Conservation (phyloP, 1,140 invertebrate genomes). For the Ceratina australensis region DNA sequence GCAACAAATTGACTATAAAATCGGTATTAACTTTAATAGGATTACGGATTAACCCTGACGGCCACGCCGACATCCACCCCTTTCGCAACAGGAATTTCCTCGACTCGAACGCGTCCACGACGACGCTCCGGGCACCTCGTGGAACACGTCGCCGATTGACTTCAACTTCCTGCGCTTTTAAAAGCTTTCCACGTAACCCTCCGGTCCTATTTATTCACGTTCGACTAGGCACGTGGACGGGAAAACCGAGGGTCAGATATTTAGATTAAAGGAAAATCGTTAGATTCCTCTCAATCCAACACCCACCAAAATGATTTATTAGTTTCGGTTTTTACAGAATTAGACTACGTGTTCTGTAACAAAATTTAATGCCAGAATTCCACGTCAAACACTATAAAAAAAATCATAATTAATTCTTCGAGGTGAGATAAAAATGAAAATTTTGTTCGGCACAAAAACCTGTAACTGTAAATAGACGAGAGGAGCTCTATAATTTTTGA, state of each 20-base stretch:
- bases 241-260: background rate
- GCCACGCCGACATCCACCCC: background rate
- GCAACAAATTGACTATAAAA: constrained; percentile 23
- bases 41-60: constrained; percentile 11
- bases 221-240: background rate
- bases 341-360: no score
- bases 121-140: constrained; percentile 11
- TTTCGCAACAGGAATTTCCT: constrained; percentile 34
- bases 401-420: no score
- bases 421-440: no score
- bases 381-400: no score
- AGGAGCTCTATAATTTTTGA: no score
- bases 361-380: no score
- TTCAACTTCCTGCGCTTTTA: constrained; percentile 15
- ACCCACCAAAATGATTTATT: no score
- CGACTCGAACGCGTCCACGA: background rate
- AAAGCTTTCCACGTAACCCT: background rate
- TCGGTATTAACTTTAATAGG: constrained; percentile 22
- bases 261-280: background rate
- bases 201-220: constrained; percentile 6
- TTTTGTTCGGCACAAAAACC: no score
- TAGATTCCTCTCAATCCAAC: background rate
- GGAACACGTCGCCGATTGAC: constrained; percentile 9
- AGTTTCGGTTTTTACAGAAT: no score
- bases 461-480: no score